Evolutionary conservation across 2,113 vertebrate genomes (phyloP), one percentile per base, ranked within the genome.

Genomic region (Notarius lentiginosus): DNA sequence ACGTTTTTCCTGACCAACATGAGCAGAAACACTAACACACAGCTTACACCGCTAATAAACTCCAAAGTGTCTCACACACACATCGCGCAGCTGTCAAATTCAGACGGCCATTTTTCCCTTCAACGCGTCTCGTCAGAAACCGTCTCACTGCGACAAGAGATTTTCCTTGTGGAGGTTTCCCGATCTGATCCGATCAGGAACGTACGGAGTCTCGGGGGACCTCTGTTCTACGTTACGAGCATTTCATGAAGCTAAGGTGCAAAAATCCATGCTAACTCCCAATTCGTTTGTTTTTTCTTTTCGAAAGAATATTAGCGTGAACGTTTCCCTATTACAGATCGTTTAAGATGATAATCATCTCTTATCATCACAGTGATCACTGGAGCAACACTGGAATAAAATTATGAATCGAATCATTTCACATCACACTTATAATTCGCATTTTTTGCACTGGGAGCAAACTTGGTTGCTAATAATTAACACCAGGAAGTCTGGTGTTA

Each of bases 171-270:
- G 82, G 87, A 88, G 88, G 88, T 88, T 27, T 68, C 79, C 86
- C 4, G 70, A 47, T 47, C 10, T 75, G 63, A 87, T 11, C 60
- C 1, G 8, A 24, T 63, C 22, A 10, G 55, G 88, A 75, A 53
- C 79, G 88, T 68, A 82, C 60, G 3, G 63, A 83, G 87, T 79
- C 87, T 79, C 80, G 49, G 80, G 86, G 88, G 89, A 77, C 75
- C 88, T 88, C 89, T 86, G 88, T 93, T 91, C 91, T 90, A 79
- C 91, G 75, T 90, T 12, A 53, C 91, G 91, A 93, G 90, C 90
- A 88, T 92, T 94, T 93, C 84, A 91, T 91, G 90, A 92, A 56
- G 55, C 55, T 56, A 15, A 56, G 2, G 55, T 56, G 55, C 14
- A 12, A 56, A 56, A 56, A 56, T 56, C 73, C 79, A 85, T 89